Base-by-base conservation (phyloP, 2,797 vertebrate genomes). In the Limosa lapponica region DNA sequence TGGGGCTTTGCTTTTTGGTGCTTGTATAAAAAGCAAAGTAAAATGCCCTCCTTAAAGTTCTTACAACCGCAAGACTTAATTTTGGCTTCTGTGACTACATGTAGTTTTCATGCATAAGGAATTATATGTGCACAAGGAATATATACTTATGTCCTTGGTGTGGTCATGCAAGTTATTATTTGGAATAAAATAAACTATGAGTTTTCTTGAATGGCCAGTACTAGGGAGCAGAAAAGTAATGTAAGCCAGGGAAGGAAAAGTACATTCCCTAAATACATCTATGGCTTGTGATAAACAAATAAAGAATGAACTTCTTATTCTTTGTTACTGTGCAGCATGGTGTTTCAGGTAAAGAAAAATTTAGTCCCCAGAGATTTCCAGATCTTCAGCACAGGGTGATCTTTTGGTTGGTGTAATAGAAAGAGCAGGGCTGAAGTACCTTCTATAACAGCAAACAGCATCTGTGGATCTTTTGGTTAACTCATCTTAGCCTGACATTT, bases 271-370 rank as follows among this genome's bases (percentile, higher is more conserved):
- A 51, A 70, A 71, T 16, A 61, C 2, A 72, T 22, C 27, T 86
- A 80, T 81, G 87, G 11, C 46, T 95, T 93, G 57, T 51, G 66
- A 75, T 59, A 91, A 89, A 78, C 67, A 91, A 73, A 93, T 74
- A 69, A 94, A 87, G 66, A 84, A 62, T 89, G 41, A 92, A 25
- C 22, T 78, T 89, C 51, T 67, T 72, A 39, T 55, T 90, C 23
- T 84, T 82, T 84, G 11, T 61, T 79, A 9, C 34, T 58, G 27
- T 36, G 41, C 70, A 74, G 8, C 24, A 17, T 17, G 20, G 12
- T 65, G 4, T 71, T 78, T 64, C 64, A 83, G 18, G 34, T 32
- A 58, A 88, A 85, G 30, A 51, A 87, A 79, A 41, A 49, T 5
- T 14, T 74, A 39, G 10, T 61, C 27, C 23, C 7, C 25, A 39